A percentile compares a stretch with the other conserved stretches of the same genome.
phyloP scores from a whole-genome alignment of 2,888 invertebrate genomes.

The Osedax fenrisi region DNA sequence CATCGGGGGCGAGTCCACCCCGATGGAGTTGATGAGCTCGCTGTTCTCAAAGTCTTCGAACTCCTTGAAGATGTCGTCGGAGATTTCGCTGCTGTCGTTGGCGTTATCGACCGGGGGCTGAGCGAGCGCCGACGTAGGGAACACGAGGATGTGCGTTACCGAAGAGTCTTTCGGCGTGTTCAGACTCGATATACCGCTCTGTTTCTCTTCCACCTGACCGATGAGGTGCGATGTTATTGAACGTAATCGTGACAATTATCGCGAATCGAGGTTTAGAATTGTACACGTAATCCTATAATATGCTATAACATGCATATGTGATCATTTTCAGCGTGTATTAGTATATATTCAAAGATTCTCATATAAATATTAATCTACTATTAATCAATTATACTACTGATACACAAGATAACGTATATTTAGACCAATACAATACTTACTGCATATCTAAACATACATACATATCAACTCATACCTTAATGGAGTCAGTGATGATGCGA shows the following conservation, averaged over 20 bases:
- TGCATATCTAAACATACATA: too few relatives aligned
- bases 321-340: too few relatives aligned
- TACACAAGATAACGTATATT: too few relatives aligned
- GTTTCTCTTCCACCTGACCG: constrained; percentile 33
- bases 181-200: constrained; percentile 53
- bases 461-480: too few relatives aligned
- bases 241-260: too few relatives aligned
- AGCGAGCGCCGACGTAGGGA: constrained; percentile 66
- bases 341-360: too few relatives aligned
- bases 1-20: constrained; percentile 12
- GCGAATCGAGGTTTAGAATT: too few relatives aligned
- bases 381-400: too few relatives aligned
- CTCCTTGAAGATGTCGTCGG: constrained; percentile 25
- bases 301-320: too few relatives aligned
- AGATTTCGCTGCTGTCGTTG: constrained; percentile 10
- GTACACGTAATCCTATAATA: too few relatives aligned
- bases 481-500: constrained; percentile 53
- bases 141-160: constrained; percentile 92
- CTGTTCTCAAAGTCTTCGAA: constrained; percentile 21
- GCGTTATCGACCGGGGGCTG: constrained; percentile 37
- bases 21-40: constrained; percentile 3
- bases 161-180: constrained; percentile 91
- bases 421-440: too few relatives aligned
- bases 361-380: too few relatives aligned
- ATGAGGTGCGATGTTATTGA: neutral